Evolutionary conservation across 1,140 invertebrate genomes (phyloP).

Genomic region (Myzus persicae): DNA sequence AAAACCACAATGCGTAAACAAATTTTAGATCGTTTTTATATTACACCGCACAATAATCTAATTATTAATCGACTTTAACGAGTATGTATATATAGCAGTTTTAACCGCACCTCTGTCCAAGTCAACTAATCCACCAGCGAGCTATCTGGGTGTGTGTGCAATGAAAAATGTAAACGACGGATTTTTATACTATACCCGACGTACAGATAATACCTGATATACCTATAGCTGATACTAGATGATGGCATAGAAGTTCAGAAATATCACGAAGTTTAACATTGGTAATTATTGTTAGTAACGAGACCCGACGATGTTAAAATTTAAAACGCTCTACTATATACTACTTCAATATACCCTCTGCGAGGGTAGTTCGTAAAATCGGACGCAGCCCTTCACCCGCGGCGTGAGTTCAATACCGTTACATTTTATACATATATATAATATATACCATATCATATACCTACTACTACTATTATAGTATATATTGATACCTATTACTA

Average conservation of each 20-base stretch:
- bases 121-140: background rate
- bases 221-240: too few species aligned
- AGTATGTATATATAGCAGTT: background rate
- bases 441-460: background rate
- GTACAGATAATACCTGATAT: too few species aligned
- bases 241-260: too few species aligned
- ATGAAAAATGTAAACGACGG: too few species aligned
- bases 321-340: background rate
- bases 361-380: background rate
- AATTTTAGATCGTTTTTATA: background rate
- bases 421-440: background rate
- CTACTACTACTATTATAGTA: background rate
- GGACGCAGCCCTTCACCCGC: too few species aligned
- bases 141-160: too few species aligned
- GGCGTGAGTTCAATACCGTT: background rate
- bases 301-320: background rate
- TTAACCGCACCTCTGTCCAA: background rate
- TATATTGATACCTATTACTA: background rate
- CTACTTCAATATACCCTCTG: too few species aligned
- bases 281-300: background rate
- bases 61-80: background rate
- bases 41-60: background rate
- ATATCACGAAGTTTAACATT: background rate
- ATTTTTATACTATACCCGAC: too few species aligned
- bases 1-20: background rate